Conservation (phyloP, 2,113 vertebrate genomes). For the Conger conger region DNA sequence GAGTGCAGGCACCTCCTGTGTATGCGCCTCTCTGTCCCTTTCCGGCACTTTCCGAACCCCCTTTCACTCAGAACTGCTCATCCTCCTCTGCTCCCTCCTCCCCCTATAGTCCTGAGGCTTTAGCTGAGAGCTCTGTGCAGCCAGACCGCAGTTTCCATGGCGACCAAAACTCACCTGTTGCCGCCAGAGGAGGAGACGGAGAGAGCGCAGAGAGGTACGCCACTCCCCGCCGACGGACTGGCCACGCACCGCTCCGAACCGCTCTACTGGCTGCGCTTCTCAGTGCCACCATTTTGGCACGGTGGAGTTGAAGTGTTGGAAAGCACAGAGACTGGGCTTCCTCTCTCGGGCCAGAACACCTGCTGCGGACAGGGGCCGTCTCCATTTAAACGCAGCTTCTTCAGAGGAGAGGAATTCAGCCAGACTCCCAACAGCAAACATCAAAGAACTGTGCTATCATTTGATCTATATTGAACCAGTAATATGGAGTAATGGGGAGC, state of each 20-base stretch:
- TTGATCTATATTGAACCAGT: background rate
- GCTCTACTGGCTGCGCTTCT: background rate
- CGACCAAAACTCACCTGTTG: conserved; percentile 14
- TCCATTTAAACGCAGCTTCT: background rate
- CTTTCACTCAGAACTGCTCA: background rate
- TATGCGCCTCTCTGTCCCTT: background rate
- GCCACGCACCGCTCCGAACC: background rate
- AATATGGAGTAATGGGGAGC: background rate
- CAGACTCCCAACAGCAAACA: background rate
- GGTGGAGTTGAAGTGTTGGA: background rate
- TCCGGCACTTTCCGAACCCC: background rate
- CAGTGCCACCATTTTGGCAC: background rate
- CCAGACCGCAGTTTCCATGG: conserved; percentile 22
- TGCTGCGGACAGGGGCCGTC: background rate
- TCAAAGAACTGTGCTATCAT: background rate
- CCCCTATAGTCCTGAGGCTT: background rate
- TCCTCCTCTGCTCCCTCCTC: background rate
- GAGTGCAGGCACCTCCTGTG: too few species aligned
- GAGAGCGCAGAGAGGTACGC: background rate
- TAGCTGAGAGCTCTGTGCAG: background rate
- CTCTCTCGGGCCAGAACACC: background rate
- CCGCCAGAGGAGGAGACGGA: background rate
- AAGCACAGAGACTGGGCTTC: background rate
- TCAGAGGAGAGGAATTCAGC: background rate
- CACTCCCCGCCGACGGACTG: background rate